Base-by-base conservation (phyloP, 2,888 invertebrate genomes). In the Cataglyphis altisquamis region DNA sequence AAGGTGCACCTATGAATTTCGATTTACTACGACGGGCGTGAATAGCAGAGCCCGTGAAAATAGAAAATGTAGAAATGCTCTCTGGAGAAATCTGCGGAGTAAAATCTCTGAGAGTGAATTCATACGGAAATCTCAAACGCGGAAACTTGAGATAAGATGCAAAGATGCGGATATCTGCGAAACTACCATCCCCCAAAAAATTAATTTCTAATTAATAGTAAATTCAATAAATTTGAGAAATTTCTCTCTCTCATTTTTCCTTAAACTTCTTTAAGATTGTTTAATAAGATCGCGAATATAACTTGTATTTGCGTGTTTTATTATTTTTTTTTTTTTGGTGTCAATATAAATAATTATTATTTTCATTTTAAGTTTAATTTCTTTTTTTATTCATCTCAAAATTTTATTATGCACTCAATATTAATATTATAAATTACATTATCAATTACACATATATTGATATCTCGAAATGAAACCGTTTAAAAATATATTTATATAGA, bases 61-160 rank as follows among this genome's bases (percentile, higher is more conserved):
- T 88, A 82, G 78, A 78, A 84, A 86, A 84, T 70, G 75, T 82
- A 84, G 80, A 86, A 85, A 86, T 83, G 83, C 52, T 85, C 73
- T 86, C 78, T 18, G 36, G 83, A 85, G 82, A 48, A 82, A 86
- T 86, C 64, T 83, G 80, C 66, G 41, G 77, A 87, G 67, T 82
- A 52, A 86, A 91, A 89, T 91, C 89, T 89, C 86, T 62, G 57
- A 86, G 87, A 90, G 83, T 84, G 82, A 84, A 82, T 92, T 92
- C 92, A 92, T 87, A 84, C 89, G 88, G 70, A 39, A 64, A 10
- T 70, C 62, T 82, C 70, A 68, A 86, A 80, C 66, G 67, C 2
- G 52, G 70, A 75, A 72, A 77, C 70, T 77, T 48, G 64, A 21
- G 60, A 18, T 6, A 25, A 21, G 18, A 39, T 39, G 9, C 15